Percentiles rank a stretch among this genome's conserved stretches.
phyloP scores from a whole-genome alignment of 2,888 invertebrate genomes.

The Amphipyra berbera region DNA sequence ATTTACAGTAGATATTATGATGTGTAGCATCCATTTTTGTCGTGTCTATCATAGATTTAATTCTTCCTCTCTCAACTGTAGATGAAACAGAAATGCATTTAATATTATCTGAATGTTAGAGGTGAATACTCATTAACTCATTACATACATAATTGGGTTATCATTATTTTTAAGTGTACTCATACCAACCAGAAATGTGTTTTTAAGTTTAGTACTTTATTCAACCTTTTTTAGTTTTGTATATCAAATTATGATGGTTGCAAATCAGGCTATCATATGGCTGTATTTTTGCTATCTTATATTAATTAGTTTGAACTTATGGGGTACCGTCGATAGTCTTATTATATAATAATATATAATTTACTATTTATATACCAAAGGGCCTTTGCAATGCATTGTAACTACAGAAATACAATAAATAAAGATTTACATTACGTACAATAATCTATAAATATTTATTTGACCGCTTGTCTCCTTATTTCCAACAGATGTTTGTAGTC shows the following conservation, averaged over 20 bases:
- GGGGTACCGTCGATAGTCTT: not conserved
- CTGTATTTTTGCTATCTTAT: not conserved
- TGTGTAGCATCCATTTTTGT: not conserved
- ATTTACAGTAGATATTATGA: not conserved
- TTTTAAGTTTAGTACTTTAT: slow-evolving; percentile 20
- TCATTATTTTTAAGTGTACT: slow-evolving; percentile 4
- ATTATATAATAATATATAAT: not conserved
- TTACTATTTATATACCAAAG: slow-evolving; percentile 32
- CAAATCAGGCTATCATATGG: not conserved
- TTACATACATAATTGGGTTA: slow-evolving; percentile 3
- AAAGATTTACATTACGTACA: not conserved
- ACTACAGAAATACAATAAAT: slow-evolving; percentile 18
- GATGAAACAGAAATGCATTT: slow-evolving; percentile 25
- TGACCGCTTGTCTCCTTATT: not conserved
- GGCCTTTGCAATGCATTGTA: slow-evolving; percentile 7
- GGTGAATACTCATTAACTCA: slow-evolving; percentile 35
- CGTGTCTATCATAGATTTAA: not conserved
- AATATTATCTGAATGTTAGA: slow-evolving; percentile 19
- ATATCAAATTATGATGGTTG: not conserved
- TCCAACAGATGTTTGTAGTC: no score
- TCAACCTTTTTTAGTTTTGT: not conserved
- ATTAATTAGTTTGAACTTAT: no score
- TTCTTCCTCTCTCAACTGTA: not conserved
- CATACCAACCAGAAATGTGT: slow-evolving; percentile 13
- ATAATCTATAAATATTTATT: slow-evolving; percentile 2